These are phyloP conservation scores for Cantharis flavilabris DNA, from an alignment of 2,888 invertebrate genomes.

Conservation along the genomic window DNA sequence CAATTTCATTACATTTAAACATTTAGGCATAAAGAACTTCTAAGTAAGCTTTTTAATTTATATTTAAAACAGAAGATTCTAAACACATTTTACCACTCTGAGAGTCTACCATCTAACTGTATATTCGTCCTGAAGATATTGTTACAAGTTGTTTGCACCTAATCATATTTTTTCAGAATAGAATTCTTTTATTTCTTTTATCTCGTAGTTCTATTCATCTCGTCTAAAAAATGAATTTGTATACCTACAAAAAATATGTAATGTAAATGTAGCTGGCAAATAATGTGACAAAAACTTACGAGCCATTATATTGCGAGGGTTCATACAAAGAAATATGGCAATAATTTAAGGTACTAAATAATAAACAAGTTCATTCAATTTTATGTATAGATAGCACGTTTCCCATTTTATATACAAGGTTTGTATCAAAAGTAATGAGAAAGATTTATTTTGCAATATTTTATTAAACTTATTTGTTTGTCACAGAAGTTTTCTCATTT, in stretches of 20 bases:
- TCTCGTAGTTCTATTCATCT: not conserved
- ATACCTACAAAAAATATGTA: not conserved
- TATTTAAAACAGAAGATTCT: too few relatives aligned
- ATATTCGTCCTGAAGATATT: not conserved
- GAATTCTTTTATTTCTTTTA: not conserved
- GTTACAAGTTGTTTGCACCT: not conserved
- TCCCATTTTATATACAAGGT: not conserved
- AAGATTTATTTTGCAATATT: too few relatives aligned
- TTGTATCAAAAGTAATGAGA: too few relatives aligned
- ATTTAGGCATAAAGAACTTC: too few relatives aligned
- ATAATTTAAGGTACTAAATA: not conserved
- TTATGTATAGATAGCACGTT: not conserved
- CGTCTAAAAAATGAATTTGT: not conserved
- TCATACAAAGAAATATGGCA: not conserved
- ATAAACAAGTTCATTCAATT: not conserved
- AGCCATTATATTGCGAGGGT: not conserved
- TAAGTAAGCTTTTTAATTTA: too few relatives aligned
- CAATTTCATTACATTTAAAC: too few relatives aligned
- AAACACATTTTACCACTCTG: too few relatives aligned
- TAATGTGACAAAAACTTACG: not conserved
- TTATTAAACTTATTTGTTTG: too few relatives aligned
- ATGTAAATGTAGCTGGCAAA: not conserved
- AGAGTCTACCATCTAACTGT: too few relatives aligned
- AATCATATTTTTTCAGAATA: not conserved
- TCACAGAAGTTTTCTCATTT: too few relatives aligned